phyloP scores from a whole-genome alignment of 2,113 vertebrate species.

The Prionailurus viverrinus region DNA sequence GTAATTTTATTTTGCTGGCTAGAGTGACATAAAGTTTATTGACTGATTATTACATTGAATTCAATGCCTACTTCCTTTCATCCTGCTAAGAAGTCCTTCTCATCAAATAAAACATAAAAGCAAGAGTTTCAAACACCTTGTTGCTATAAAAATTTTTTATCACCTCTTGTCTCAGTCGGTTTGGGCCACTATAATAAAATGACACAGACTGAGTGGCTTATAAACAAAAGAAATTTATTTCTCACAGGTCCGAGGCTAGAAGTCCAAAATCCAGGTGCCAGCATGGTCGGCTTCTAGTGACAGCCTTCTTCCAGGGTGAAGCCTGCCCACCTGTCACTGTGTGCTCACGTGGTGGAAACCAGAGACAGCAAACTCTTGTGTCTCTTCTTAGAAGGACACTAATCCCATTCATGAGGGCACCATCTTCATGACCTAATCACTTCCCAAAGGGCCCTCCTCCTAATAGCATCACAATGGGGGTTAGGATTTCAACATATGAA shows the following conservation, averaged over 20 bases:
- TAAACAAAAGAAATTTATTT: neutral
- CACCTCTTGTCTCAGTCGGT: neutral
- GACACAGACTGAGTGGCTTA: neutral
- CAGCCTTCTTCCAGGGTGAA: neutral
- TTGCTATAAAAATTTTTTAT: neutral
- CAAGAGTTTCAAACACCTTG: neutral
- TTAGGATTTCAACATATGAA: neutral
- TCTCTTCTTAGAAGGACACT: neutral
- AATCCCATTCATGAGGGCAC: neutral
- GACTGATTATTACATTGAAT: neutral
- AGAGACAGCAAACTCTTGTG: neutral
- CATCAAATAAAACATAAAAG: conserved; percentile 6
- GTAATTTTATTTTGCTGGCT: conserved; percentile 53
- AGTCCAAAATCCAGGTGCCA: neutral
- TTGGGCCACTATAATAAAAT: neutral
- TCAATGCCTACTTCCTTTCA: neutral
- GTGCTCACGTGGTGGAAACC: neutral
- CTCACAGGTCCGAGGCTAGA: neutral
- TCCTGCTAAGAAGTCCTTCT: neutral
- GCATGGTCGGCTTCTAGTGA: neutral
- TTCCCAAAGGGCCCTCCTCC: neutral
- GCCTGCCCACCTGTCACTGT: neutral
- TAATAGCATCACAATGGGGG: neutral
- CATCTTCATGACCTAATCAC: neutral
- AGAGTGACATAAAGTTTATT: neutral